A percentile compares a stretch with the other conserved stretches of the same genome.
Evolutionary conservation across 2,113 vertebrate species (phyloP).

Genomic region (Percopsis transmontana): DNA sequence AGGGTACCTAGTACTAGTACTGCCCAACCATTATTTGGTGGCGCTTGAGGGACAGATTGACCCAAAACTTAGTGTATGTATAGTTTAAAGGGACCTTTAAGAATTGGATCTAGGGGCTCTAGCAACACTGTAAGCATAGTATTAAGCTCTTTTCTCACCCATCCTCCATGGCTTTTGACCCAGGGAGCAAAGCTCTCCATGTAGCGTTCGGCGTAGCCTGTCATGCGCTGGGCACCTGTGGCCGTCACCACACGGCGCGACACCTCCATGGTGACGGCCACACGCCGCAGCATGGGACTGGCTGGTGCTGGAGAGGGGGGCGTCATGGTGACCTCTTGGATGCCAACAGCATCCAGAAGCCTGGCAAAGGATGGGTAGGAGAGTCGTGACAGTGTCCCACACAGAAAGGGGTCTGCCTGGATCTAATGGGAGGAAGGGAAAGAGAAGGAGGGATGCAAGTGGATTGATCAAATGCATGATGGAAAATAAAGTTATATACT

Average conservation of each 20-base stretch:
- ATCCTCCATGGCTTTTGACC: constrained; percentile 77
- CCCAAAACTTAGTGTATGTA: too few relatives aligned
- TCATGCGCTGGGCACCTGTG: constrained; percentile 70
- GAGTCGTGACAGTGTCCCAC: constrained; percentile 57
- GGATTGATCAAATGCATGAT: neutral
- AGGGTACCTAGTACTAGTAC: too few relatives aligned
- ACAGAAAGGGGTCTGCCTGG: constrained; percentile 64
- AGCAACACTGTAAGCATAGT: neutral
- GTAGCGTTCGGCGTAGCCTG: constrained; percentile 70
- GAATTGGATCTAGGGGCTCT: too few relatives aligned
- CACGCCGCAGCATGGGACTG: constrained; percentile 71
- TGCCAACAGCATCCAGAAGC: constrained; percentile 65
- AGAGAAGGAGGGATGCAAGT: neutral
- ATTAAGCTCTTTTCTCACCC: constrained; percentile 60
- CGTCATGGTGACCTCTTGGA: constrained; percentile 4
- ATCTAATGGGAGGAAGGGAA: constrained; percentile 57
- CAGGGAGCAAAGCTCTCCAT: constrained; percentile 77
- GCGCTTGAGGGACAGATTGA: too few relatives aligned
- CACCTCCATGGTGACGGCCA: constrained; percentile 78
- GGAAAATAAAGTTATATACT: too few relatives aligned
- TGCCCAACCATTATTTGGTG: too few relatives aligned
- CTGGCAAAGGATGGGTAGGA: constrained; percentile 74
- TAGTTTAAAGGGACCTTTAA: too few relatives aligned
- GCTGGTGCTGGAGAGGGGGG: constrained; percentile 6
- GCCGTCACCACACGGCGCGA: constrained; percentile 76